Conservation (phyloP, 2,888 invertebrate genomes). For the Melikaiella ostensackeni region DNA sequence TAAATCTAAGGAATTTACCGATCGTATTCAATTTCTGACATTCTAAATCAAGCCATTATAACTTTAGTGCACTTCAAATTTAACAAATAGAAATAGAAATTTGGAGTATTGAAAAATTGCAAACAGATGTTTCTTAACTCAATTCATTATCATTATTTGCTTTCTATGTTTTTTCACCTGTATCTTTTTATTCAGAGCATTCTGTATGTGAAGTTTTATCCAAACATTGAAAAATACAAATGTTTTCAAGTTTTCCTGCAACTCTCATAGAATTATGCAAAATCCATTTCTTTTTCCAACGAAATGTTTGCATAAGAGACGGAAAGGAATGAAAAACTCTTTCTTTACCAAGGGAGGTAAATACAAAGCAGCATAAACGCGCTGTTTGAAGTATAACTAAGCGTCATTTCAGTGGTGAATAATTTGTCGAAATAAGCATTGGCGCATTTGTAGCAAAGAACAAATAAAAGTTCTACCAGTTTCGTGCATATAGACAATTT, state of each 20-base stretch:
- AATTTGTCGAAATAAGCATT: conserved; percentile 7
- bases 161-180: too few relatives aligned
- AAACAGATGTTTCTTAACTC: too few relatives aligned
- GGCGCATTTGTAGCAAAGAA: neutral
- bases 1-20: too few relatives aligned
- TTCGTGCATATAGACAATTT: conserved; percentile 10
- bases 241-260: neutral
- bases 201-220: too few relatives aligned
- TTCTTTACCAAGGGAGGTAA: neutral
- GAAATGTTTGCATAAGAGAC: neutral
- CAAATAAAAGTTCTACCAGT: neutral
- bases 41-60: too few relatives aligned
- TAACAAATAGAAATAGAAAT: too few relatives aligned
- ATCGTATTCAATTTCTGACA: too few relatives aligned
- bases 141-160: too few relatives aligned
- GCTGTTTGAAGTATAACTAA: neutral
- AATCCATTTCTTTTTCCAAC: neutral
- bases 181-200: too few relatives aligned
- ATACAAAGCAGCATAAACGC: neutral
- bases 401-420: conserved; percentile 10
- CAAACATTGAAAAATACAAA: conserved; percentile 1
- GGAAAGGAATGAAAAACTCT: neutral
- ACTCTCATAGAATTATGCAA: neutral
- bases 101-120: too few relatives aligned
- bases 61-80: too few relatives aligned